phyloP scores from a whole-genome alignment of 2,888 invertebrate species.

The Cephus runcator region DNA sequence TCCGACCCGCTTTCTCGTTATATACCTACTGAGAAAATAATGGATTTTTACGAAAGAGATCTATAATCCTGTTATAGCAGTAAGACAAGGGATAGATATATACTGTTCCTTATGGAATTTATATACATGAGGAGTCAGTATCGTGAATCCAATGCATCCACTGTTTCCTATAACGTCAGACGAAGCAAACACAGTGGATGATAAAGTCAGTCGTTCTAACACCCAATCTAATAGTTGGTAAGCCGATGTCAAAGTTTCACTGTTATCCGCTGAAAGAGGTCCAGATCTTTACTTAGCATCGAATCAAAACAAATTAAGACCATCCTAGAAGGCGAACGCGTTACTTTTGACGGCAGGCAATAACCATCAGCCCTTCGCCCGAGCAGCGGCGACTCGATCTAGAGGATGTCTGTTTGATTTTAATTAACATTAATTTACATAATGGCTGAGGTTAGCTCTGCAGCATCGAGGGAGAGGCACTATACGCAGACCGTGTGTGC shows the following conservation, averaged over 20 bases:
- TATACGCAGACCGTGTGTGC: not conserved
- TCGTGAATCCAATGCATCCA: not conserved
- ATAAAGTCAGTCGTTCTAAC: not conserved
- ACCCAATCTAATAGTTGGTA: not conserved
- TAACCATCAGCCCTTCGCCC: conserved; percentile 17
- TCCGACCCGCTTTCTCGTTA: conserved; percentile 56
- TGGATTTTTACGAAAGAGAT: not conserved
- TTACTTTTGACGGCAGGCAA: conserved; percentile 13
- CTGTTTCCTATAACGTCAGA: not conserved
- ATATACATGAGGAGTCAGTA: not conserved
- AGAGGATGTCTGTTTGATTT: conserved; percentile 46
- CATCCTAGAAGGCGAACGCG: conserved; percentile 13
- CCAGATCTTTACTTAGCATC: conserved; percentile 1
- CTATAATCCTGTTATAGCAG: not conserved
- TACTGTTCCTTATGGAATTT: not conserved
- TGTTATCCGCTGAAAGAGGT: conserved; percentile 5
- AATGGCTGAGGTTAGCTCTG: conserved; percentile 40
- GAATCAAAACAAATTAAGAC: conserved; percentile 17
- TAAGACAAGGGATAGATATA: not conserved
- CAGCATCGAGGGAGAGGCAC: conserved; percentile 11
- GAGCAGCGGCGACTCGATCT: conserved; percentile 3
- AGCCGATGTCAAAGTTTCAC: conserved; percentile 4
- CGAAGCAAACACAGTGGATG: not conserved
- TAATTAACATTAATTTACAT: conserved; percentile 56
- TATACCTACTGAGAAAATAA: conserved; percentile 19